Conservation (phyloP, 1,140 invertebrate genomes). For the Rhopalosiphum padi region DNA sequence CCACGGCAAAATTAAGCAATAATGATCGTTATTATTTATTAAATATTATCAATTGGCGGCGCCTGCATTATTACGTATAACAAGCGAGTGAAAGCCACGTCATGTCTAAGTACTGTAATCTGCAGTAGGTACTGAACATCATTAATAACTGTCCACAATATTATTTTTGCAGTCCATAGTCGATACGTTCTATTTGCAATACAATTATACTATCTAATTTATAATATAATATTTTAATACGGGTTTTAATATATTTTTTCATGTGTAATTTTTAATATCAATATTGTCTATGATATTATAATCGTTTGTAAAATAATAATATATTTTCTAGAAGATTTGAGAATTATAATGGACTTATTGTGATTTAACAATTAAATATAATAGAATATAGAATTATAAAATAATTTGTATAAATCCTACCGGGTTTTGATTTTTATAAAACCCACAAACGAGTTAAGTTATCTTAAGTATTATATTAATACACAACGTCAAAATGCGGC, state of each 20-base stretch:
- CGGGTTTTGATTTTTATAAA: neutral
- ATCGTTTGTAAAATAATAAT: neutral
- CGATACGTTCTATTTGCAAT: neutral
- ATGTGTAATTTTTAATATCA: neutral
- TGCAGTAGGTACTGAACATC: neutral
- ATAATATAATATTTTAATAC: neutral
- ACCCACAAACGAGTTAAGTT: neutral
- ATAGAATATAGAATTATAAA: neutral
- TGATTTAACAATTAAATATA: neutral
- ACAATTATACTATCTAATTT: neutral
- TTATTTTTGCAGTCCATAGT: neutral
- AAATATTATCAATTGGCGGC: neutral
- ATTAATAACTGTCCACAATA: neutral
- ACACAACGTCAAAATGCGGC: neutral
- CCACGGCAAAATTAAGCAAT: neutral
- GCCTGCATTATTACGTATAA: neutral
- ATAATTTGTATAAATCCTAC: neutral
- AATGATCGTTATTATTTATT: neutral
- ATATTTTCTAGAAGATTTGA: neutral
- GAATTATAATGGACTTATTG: neutral
- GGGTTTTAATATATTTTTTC: too few relatives aligned
- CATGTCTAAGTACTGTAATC: too few relatives aligned
- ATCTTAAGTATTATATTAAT: neutral
- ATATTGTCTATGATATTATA: neutral
- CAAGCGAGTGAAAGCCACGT: neutral